Evolutionary conservation across 2,888 invertebrate genomes (phyloP).

Genomic region (Octonoba sinensis): DNA sequence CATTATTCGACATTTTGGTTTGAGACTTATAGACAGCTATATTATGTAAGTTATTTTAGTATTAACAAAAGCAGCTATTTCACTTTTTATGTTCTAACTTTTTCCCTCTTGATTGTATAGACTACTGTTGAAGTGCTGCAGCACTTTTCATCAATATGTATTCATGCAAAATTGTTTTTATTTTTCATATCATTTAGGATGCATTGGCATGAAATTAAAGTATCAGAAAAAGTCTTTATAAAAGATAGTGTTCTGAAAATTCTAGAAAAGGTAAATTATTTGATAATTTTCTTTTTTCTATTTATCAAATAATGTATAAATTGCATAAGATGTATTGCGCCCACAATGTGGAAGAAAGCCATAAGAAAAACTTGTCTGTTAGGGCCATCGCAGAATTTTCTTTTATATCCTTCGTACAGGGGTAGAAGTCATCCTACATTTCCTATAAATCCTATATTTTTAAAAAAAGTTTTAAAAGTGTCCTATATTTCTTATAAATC

Average conservation of each 20-base stretch:
- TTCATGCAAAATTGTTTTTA: neutral
- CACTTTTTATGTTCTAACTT: no score
- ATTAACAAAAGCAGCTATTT: neutral
- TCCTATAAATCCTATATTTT: no score
- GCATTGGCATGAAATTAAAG: slow-evolving; percentile 89
- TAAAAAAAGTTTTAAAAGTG: no score
- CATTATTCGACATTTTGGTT: slow-evolving; percentile 88
- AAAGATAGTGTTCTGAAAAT: slow-evolving; percentile 76
- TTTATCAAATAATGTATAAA: slow-evolving; percentile 56
- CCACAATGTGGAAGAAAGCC: no score
- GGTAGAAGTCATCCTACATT: no score
- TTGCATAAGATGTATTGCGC: neutral
- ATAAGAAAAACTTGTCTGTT: no score
- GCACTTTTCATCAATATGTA: no score
- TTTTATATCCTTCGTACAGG: no score
- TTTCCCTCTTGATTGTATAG: no score
- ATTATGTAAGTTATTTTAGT: slow-evolving; percentile 77
- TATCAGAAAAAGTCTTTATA: slow-evolving; percentile 88
- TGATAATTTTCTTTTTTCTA: slow-evolving; percentile 13
- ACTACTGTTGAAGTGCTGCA: no score
- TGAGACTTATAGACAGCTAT: slow-evolving; percentile 92
- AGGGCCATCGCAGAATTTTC: no score
- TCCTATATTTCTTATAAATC: no score
- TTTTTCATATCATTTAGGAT: slow-evolving; percentile 71
- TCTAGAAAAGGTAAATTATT: slow-evolving; percentile 67